Evolutionary conservation across 2,888 invertebrate species (phyloP), one percentile per base, ranked within the genome.

Genomic region (Cheiracanthium punctorium): DNA sequence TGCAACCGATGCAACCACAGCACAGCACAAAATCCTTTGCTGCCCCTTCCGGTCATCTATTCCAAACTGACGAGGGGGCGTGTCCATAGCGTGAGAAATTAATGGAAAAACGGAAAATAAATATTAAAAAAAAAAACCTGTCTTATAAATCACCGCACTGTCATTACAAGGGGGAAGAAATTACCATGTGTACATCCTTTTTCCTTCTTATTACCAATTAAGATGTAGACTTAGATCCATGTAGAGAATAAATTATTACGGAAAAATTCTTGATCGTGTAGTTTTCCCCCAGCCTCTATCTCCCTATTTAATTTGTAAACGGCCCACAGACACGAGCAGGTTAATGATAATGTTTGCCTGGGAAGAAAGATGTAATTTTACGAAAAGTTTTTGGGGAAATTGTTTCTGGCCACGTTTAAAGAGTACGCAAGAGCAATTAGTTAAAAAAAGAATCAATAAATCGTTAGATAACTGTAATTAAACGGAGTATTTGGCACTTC

Each of bases 281-380:
- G n/a, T 24, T 37, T 37, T 37, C 37, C 37, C 10, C 37, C 37
- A n/a, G n/a, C n/a, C n/a, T n/a, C n/a, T n/a, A n/a, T n/a, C n/a
- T n/a, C n/a, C n/a, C n/a, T n/a, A n/a, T n/a, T n/a, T n/a, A n/a
- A n/a, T n/a, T 48, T 7, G 37, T 14, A 10, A 0, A 32, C 43
- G 80, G 43, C 24, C 80, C 72, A 43, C 64, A n/a, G 17, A 48
- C 2, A 24, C 1, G 58, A 58, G 58, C 17, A 58, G 58, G 58
- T 58, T 58, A 58, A 58, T 58, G 58, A 58, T 58, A 58, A 58
- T 58, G 58, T 58, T 58, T 58, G 20, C 58, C 8, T 20, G 17
- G 48, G 12, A 58, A 58, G 20, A 17, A 12, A 17, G 58, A n/a
- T n/a, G n/a, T 24, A 58, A 58, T 58, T 58, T 58, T 7, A 24